phyloP scores from a whole-genome alignment of 1,140 invertebrate genomes.

The Hydropsyche tenuis region DNA sequence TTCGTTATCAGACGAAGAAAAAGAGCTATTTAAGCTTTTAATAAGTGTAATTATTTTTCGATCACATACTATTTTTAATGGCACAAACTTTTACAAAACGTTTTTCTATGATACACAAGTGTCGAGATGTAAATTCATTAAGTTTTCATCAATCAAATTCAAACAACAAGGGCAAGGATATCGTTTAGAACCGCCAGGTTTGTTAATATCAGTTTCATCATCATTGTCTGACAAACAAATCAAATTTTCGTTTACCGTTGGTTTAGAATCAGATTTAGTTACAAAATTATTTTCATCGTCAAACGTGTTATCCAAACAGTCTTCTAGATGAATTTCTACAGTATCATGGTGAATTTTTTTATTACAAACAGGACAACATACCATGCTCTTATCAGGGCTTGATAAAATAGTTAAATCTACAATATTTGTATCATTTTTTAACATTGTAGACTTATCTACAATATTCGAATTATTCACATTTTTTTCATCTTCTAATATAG shows the following conservation, averaged over 20 bases:
- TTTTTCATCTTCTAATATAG: too few species aligned
- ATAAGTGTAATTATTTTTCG: conserved; percentile 61
- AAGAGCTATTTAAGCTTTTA: conserved; percentile 66
- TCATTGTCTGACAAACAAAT: conserved; percentile 36
- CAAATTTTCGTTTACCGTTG: conserved; percentile 19
- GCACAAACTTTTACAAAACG: conserved; percentile 24
- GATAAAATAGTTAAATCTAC: conserved; percentile 44
- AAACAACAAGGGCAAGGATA: conserved; percentile 59
- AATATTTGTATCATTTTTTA: conserved; percentile 18
- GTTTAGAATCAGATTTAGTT: conserved; percentile 6
- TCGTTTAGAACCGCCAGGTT: conserved; percentile 55
- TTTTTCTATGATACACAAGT: conserved; percentile 51
- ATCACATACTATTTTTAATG: conserved; percentile 27
- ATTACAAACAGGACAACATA: conserved; percentile 69
- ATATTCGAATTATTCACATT: too few species aligned
- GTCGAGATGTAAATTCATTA: conserved; percentile 60
- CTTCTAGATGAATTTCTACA: conserved; percentile 70
- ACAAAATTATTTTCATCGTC: conserved; percentile 50
- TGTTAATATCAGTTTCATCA: conserved; percentile 53
- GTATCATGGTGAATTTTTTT: conserved; percentile 57
- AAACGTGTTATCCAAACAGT: conserved; percentile 60
- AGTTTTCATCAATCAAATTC: conserved; percentile 56
- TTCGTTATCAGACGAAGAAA: conserved; percentile 65
- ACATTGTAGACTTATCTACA: too few species aligned
- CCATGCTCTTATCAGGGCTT: conserved; percentile 24